A percentile compares a stretch with the other conserved stretches of the same genome.
Evolutionary conservation across 2,797 vertebrate species (phyloP).

Genomic region (Pachyuromys duprasi): DNA sequence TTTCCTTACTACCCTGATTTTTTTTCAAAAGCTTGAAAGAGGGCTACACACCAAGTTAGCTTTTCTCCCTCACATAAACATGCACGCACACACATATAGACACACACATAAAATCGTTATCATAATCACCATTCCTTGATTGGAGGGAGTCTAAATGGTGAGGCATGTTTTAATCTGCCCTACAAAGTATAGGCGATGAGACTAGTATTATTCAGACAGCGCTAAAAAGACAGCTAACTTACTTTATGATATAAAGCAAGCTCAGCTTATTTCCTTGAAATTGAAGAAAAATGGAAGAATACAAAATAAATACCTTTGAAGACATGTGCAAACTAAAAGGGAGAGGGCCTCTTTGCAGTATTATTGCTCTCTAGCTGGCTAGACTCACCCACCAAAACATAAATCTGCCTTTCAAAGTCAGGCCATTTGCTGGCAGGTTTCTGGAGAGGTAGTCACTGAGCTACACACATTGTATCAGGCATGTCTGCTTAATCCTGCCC

Average conservation of each 20-base stretch:
- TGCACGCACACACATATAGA: not conserved
- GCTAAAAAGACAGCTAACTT: not conserved
- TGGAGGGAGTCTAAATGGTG: not conserved
- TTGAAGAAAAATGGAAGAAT: not conserved
- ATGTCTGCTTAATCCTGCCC: not conserved
- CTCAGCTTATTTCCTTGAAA: conserved; percentile 32
- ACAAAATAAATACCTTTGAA: not conserved
- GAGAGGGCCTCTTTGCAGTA: not conserved
- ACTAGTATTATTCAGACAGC: not conserved
- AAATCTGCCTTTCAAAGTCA: not conserved
- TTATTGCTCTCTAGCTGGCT: not conserved
- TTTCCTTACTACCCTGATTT: not conserved
- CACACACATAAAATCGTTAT: not conserved
- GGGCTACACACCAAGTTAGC: not conserved
- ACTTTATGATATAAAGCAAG: not conserved
- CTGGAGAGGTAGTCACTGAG: not conserved
- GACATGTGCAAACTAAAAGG: not conserved
- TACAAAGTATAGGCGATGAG: not conserved
- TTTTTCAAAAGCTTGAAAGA: not conserved
- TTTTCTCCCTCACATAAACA: not conserved
- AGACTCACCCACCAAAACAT: not conserved
- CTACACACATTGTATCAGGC: not conserved
- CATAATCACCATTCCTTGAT: not conserved
- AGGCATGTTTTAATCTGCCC: not conserved
- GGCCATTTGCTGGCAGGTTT: not conserved